Conservation (phyloP, 2,113 vertebrate genomes). For the Ammospiza nelsoni region DNA sequence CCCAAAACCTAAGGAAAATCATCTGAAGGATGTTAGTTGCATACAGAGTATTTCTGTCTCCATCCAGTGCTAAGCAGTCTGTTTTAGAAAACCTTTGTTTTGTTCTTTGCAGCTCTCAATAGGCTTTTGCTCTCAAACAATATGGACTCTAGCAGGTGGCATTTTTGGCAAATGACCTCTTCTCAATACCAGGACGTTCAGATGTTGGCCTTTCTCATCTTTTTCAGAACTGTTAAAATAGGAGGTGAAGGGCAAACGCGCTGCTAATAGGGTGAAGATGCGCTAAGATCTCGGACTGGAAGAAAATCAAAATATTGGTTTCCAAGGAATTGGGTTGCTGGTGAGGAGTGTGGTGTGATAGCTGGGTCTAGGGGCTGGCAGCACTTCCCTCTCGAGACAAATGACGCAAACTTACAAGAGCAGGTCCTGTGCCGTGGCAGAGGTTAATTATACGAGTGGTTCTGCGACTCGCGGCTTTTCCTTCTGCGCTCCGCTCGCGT, state of each 20-base stretch:
- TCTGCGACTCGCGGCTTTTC: constrained; percentile 4
- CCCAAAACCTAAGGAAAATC: constrained; percentile 50
- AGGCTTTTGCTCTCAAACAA: constrained; percentile 62
- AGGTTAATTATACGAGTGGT: constrained; percentile 45
- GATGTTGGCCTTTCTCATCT: constrained; percentile 46
- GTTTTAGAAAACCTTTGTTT: constrained; percentile 63
- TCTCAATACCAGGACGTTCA: constrained; percentile 33
- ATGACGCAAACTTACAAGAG: background rate
- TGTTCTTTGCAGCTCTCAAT: constrained; percentile 50
- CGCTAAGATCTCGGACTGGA: background rate
- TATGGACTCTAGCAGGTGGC: constrained; percentile 63
- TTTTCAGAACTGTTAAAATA: constrained; percentile 17
- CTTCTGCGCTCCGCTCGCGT: constrained; percentile 1
- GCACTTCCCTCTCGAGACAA: constrained; percentile 24
- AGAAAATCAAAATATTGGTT: constrained; percentile 1
- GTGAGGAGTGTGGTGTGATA: background rate
- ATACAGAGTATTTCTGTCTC: constrained; percentile 65
- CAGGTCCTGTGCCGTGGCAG: constrained; percentile 25
- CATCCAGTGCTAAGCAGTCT: constrained; percentile 63
- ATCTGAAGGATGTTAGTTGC: constrained; percentile 60
- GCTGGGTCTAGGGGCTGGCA: background rate
- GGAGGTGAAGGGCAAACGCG: constrained; percentile 15
- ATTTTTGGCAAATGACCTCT: constrained; percentile 65
- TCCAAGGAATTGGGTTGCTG: background rate
- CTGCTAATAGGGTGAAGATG: constrained; percentile 9